Percentiles rank a stretch among this genome's conserved stretches.
Conservation (phyloP, 1,140 invertebrate species). For the Batillaria attramentaria region DNA sequence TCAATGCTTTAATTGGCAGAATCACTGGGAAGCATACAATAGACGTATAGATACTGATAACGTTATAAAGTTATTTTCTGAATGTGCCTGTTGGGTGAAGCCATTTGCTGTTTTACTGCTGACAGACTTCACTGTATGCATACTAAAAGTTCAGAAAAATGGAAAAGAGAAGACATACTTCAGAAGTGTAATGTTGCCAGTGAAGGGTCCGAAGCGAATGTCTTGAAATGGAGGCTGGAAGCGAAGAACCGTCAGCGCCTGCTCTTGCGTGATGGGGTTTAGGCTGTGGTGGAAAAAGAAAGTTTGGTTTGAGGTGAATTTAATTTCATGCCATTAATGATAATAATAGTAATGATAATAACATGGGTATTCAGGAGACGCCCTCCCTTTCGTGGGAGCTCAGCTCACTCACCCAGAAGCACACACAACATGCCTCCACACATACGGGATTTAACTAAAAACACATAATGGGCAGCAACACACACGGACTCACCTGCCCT, state of each 20-base stretch:
- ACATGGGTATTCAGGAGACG: no score
- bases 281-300: conserved; percentile 43
- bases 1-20: no score
- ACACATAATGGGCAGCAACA: not conserved
- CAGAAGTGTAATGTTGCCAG: conserved; percentile 65
- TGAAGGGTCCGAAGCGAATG: conserved; percentile 68
- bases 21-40: not conserved
- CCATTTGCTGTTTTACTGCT: no score
- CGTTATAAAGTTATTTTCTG: no score
- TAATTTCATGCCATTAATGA: not conserved
- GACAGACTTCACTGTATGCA: no score
- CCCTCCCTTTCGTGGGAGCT: no score
- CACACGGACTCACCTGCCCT: no score
- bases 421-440: no score
- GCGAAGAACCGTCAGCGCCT: conserved; percentile 62
- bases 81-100: no score
- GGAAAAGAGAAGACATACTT: conserved; percentile 38
- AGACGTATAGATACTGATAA: not conserved
- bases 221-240: conserved; percentile 64
- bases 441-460: no score
- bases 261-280: conserved; percentile 66
- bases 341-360: not conserved
- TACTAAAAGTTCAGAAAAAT: not conserved
- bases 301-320: not conserved
- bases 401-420: no score